These are phyloP conservation scores for Xestia xanthographa DNA, from an alignment of 2,888 invertebrate genomes.

Conservation along the genomic window DNA sequence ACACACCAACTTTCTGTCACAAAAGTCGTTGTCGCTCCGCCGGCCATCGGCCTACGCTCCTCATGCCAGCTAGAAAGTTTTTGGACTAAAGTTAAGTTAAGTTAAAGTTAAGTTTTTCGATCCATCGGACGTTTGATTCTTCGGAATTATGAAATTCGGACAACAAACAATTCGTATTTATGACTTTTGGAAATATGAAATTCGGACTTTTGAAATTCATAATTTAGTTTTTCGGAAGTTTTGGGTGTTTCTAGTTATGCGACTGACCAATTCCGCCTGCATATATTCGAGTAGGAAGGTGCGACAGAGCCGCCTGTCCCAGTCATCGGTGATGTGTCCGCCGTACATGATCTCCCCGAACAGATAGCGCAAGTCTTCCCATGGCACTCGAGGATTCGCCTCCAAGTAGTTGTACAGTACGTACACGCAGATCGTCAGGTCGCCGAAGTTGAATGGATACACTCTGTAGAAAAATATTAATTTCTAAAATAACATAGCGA, in stretches of 20 bases:
- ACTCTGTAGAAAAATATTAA: slow-evolving; percentile 80
- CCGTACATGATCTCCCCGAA: slow-evolving; percentile 99
- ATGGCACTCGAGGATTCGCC: slow-evolving; percentile 96
- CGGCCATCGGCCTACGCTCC: too few relatives aligned
- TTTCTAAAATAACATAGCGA: neutral
- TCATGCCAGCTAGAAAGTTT: too few relatives aligned
- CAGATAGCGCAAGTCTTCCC: slow-evolving; percentile 98
- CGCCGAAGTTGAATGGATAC: slow-evolving; percentile 95
- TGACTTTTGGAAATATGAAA: too few relatives aligned
- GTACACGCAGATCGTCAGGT: slow-evolving; percentile 97
- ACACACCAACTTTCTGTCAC: too few relatives aligned
- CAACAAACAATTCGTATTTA: too few relatives aligned
- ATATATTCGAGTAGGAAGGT: slow-evolving; percentile 97
- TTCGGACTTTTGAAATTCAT: too few relatives aligned
- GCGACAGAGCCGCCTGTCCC: slow-evolving; percentile 97
- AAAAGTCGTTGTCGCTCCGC: too few relatives aligned
- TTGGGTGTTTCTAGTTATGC: neutral
- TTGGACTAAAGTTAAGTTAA: too few relatives aligned
- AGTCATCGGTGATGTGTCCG: slow-evolving; percentile 99
- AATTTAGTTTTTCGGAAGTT: too few relatives aligned
- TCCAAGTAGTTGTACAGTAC: slow-evolving; percentile 98
- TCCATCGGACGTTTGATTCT: too few relatives aligned
- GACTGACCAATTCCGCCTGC: slow-evolving; percentile 93
- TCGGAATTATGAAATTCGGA: too few relatives aligned
- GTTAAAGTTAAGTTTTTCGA: too few relatives aligned